Conservation (phyloP, 2,113 vertebrate genomes). For the Danionella cerebrum region DNA sequence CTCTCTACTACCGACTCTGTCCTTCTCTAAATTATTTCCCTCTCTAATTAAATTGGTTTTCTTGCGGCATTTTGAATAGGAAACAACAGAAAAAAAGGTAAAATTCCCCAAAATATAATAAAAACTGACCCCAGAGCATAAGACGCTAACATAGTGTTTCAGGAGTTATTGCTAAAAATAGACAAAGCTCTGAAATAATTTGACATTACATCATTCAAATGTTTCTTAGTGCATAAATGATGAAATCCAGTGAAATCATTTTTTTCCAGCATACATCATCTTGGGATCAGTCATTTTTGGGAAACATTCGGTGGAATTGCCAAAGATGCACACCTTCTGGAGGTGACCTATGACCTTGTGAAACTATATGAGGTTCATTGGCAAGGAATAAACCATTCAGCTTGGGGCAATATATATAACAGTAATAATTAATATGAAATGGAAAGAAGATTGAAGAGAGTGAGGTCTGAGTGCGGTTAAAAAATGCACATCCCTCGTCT, state of each 20-base stretch:
- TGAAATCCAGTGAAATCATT: background rate
- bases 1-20: no score
- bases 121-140: no score
- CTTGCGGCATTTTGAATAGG: no score
- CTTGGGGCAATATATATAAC: background rate
- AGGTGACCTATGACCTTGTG: background rate
- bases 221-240: background rate
- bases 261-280: background rate
- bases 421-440: background rate
- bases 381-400: background rate
- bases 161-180: background rate
- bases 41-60: no score
- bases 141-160: no score
- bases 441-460: no score
- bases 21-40: no score
- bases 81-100: no score
- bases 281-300: background rate
- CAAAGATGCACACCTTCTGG: background rate
- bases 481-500: conserved; percentile 8
- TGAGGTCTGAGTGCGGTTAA: no score
- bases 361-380: background rate
- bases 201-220: background rate
- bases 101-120: no score
- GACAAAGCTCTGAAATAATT: background rate
- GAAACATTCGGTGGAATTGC: background rate